Evolutionary conservation across 2,888 invertebrate species (phyloP).

Genomic region (Odontomyia ornata): DNA sequence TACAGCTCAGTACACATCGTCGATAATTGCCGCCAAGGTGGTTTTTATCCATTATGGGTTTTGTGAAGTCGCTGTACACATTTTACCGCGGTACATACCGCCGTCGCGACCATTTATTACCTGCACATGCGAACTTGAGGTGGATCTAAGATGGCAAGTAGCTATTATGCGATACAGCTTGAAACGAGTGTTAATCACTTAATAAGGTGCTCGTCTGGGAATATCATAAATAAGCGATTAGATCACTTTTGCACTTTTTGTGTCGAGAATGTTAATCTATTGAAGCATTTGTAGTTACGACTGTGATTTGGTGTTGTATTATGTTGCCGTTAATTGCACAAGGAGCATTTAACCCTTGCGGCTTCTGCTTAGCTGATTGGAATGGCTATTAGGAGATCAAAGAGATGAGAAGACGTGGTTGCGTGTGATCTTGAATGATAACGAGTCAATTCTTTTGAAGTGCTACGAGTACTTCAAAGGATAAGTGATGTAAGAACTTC

Average conservation of each 20-base stretch:
- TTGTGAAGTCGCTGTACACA: constrained; percentile 1
- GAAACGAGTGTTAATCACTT: constrained; percentile 46
- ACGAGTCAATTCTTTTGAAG: too few species aligned
- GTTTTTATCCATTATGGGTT: constrained; percentile 28
- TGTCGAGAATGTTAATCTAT: constrained; percentile 32
- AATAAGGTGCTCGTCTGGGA: constrained; percentile 46
- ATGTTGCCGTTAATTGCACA: neutral
- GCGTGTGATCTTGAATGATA: too few species aligned
- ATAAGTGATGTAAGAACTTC: too few species aligned
- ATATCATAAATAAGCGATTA: constrained; percentile 47
- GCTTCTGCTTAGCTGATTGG: neutral
- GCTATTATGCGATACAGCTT: constrained; percentile 39
- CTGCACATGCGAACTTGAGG: constrained; percentile 8
- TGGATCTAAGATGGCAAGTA: constrained; percentile 27
- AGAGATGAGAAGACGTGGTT: too few species aligned
- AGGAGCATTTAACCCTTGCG: neutral
- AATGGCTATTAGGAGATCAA: neutral
- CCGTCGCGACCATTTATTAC: constrained; percentile 17
- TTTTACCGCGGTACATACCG: neutral
- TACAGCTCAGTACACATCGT: neutral
- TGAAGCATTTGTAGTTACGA: constrained; percentile 5
- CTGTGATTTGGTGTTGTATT: neutral
- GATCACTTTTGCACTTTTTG: constrained; percentile 29
- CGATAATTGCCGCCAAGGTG: constrained; percentile 30
- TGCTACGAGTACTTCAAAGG: too few species aligned